Conservation (phyloP, 2,888 invertebrate species). For the Quadroppia sp. region DNA sequence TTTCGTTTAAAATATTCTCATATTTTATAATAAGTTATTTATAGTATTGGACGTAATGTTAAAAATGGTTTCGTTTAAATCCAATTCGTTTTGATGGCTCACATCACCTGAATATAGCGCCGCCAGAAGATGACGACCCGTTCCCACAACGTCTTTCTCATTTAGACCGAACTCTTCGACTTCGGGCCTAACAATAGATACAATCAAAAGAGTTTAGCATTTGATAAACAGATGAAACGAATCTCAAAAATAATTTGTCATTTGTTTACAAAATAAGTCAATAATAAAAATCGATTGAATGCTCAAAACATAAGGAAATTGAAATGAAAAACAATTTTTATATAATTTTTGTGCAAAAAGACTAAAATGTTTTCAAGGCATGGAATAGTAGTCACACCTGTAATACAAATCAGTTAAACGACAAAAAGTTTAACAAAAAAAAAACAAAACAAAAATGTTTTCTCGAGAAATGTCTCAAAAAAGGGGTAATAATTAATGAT, state of each 20-base stretch:
- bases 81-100: neutral
- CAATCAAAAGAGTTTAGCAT: neutral
- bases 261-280: neutral
- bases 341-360: too few relatives aligned
- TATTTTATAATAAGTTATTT: constrained; percentile 17
- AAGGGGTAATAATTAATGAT: neutral
- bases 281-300: too few relatives aligned
- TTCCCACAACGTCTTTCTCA: constrained; percentile 36
- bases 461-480: neutral
- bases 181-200: constrained; percentile 20
- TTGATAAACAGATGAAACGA: neutral
- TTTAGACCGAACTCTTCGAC: constrained; percentile 29
- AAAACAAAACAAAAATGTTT: neutral
- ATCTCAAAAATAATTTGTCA: neutral
- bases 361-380: neutral
- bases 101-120: constrained; percentile 21
- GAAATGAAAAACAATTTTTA: neutral
- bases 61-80: constrained; percentile 29
- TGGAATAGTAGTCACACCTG: constrained; percentile 24
- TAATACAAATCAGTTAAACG: neutral
- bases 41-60: constrained; percentile 21
- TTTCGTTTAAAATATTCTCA: neutral
- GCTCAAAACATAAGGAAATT: constrained; percentile 12
- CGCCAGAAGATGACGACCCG: constrained; percentile 41
- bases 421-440: neutral